phyloP scores from a whole-genome alignment of 2,888 invertebrate species.

The Agonopterix alstromeriana region DNA sequence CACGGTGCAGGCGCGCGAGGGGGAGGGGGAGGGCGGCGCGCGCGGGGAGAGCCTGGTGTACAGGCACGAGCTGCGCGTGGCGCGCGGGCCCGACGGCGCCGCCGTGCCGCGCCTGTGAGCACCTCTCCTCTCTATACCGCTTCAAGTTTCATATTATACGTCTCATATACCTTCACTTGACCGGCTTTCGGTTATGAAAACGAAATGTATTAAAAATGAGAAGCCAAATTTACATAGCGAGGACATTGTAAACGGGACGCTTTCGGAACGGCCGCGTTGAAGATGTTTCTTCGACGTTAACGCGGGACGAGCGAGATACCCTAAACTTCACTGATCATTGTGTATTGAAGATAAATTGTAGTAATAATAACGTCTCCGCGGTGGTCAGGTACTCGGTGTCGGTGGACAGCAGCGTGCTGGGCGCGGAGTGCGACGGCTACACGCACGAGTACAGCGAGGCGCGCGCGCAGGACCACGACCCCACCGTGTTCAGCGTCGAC shows the following conservation, averaged over 20 bases:
- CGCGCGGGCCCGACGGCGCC: slow-evolving; percentile 27
- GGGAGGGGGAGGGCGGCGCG: slow-evolving; percentile 43
- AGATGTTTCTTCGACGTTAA: no score
- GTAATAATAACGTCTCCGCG: neutral
- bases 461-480: slow-evolving; percentile 19
- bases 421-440: slow-evolving; percentile 46
- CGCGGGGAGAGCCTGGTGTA: slow-evolving; percentile 44
- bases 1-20: slow-evolving; percentile 27
- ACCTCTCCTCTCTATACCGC: neutral
- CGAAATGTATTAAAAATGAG: no score
- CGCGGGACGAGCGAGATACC: no score
- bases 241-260: no score
- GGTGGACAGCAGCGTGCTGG: slow-evolving; percentile 58
- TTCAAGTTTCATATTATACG: no score
- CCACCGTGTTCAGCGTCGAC: slow-evolving; percentile 31
- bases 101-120: slow-evolving; percentile 38
- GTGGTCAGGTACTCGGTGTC: slow-evolving; percentile 44
- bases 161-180: no score
- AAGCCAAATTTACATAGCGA: no score
- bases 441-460: slow-evolving; percentile 46
- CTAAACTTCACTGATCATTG: neutral
- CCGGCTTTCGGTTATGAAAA: no score
- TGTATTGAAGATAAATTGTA: neutral
- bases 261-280: no score
- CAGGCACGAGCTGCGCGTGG: slow-evolving; percentile 47